Percentiles rank a stretch among this genome's conserved stretches.
Conservation (phyloP, 2,113 vertebrate species). For the Eudyptes chrysolophus region DNA sequence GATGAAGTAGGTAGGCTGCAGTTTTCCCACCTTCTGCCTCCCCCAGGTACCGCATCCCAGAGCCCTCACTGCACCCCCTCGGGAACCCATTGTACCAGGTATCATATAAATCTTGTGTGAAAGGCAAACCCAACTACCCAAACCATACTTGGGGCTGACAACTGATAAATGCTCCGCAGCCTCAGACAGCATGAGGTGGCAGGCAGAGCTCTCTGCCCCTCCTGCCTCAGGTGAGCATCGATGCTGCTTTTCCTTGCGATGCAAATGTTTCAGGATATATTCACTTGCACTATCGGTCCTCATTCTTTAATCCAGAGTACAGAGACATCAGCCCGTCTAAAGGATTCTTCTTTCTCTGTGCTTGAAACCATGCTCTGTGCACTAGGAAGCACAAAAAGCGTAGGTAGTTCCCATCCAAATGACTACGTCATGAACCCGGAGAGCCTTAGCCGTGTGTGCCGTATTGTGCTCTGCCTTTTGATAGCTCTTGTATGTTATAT, state of each 20-base stretch:
- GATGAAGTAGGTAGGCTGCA: background rate
- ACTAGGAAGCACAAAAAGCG: background rate
- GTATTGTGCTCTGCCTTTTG: background rate
- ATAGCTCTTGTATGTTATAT: background rate
- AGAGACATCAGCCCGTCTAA: background rate
- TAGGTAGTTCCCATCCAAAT: background rate
- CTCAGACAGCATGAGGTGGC: fast-evolving
- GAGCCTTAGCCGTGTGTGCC: background rate
- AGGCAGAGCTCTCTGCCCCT: background rate
- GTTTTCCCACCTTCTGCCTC: background rate
- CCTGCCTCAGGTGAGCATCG: background rate
- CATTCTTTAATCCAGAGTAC: background rate
- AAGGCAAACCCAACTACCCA: background rate
- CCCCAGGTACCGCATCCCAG: fast-evolving
- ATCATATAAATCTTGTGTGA: background rate
- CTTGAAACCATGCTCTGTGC: background rate
- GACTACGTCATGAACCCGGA: background rate
- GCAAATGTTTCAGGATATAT: background rate
- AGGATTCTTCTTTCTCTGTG: background rate
- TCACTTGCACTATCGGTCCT: background rate
- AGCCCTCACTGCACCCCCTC: background rate
- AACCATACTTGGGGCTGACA: background rate
- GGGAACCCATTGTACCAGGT: background rate
- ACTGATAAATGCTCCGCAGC: background rate
- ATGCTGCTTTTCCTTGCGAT: background rate